Conservation (phyloP, 1,140 invertebrate species). For the Aphis gossypii region DNA sequence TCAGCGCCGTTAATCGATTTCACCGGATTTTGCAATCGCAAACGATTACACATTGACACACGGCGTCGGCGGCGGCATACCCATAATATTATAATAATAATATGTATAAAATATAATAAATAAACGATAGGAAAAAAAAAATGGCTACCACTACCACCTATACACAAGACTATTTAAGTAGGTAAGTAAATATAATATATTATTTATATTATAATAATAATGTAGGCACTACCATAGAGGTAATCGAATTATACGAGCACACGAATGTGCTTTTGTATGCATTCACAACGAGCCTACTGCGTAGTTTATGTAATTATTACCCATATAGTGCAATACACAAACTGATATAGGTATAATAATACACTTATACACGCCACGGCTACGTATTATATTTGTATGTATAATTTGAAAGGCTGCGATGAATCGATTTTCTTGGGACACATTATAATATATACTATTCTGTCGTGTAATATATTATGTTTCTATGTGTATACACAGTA, state of each 20-base stretch:
- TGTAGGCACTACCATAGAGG: neutral
- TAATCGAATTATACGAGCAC: neutral
- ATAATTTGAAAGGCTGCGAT: neutral
- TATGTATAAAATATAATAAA: neutral
- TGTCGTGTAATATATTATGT: neutral
- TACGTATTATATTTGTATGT: neutral
- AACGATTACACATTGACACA: neutral
- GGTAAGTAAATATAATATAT: neutral
- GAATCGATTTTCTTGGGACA: neutral
- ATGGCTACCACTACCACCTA: neutral
- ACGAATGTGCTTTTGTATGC: neutral
- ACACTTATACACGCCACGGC: neutral
- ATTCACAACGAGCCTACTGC: neutral
- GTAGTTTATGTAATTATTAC: neutral
- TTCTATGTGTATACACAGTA: neutral
- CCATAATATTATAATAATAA: neutral
- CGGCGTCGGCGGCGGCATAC: neutral
- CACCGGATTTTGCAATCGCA: conserved; percentile 40
- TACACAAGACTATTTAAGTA: neutral
- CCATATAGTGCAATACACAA: too few relatives aligned
- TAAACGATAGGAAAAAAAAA: neutral
- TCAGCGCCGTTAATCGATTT: conserved; percentile 51
- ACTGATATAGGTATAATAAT: neutral
- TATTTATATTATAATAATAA: neutral
- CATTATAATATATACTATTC: neutral